Evolutionary conservation across 2,888 invertebrate genomes (phyloP).

Genomic region (Drosophila eohydei): DNA sequence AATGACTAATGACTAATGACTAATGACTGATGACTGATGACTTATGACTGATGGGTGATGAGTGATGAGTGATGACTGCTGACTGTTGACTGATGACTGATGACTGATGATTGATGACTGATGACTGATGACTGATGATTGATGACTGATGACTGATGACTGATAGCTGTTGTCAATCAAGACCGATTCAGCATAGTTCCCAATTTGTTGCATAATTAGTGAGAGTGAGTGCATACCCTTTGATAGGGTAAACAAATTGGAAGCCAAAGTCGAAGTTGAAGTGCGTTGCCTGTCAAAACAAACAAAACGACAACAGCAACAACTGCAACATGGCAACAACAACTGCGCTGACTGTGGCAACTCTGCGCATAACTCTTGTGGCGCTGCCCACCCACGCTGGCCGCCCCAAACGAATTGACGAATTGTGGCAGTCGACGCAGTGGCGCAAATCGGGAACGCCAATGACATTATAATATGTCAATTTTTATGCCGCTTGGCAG

Average conservation of each 20-base stretch:
- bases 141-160: not conserved
- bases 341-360: constrained; percentile 26
- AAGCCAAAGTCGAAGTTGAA: constrained; percentile 41
- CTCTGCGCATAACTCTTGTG: constrained; percentile 24
- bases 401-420: constrained; percentile 50
- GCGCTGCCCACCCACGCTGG: constrained; percentile 50
- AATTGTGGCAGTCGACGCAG: constrained; percentile 69
- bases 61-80: not conserved
- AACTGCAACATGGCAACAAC: constrained; percentile 1
- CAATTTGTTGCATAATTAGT: not conserved
- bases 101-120: not conserved
- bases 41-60: not conserved
- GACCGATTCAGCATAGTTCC: not conserved
- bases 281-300: constrained; percentile 62
- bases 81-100: not conserved
- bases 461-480: constrained; percentile 82
- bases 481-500: constrained; percentile 80
- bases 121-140: not conserved
- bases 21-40: not conserved
- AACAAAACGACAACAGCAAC: constrained; percentile 41
- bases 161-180: too few relatives aligned
- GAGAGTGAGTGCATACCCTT: not conserved
- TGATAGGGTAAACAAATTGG: constrained; percentile 12
- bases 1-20: not conserved
- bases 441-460: constrained; percentile 77